These are phyloP conservation scores for Toxonevra muliebris DNA, from an alignment of 2,888 invertebrate genomes.

Conservation along the genomic window DNA sequence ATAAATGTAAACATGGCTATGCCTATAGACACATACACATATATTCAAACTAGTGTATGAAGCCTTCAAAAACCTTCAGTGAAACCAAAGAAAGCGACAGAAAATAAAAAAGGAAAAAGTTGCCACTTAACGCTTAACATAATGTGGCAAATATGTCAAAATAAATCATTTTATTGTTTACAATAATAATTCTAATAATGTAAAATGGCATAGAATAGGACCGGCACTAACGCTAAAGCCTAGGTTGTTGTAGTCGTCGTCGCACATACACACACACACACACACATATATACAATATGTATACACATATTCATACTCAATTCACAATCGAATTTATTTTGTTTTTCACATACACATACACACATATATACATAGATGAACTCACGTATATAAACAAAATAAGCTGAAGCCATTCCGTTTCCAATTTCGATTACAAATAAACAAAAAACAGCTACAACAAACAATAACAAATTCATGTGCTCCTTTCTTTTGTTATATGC, in stretches of 20 bases:
- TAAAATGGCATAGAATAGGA: slow-evolving; percentile 32
- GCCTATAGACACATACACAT: no score
- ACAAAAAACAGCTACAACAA: slow-evolving; percentile 5
- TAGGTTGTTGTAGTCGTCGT: not conserved
- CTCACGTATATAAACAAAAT: no score
- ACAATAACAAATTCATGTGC: slow-evolving; percentile 1
- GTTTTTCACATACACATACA: not conserved
- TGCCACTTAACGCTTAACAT: not conserved
- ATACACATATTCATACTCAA: not conserved
- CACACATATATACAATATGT: no score
- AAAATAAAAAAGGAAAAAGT: no score
- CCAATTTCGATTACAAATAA: slow-evolving; percentile 30
- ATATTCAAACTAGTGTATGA: no score
- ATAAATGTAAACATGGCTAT: no score
- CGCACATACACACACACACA: not conserved
- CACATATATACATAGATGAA: not conserved
- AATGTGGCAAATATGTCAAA: slow-evolving; percentile 43
- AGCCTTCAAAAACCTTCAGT: no score
- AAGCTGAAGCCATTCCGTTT: slow-evolving; percentile 38
- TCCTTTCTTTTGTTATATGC: slow-evolving; percentile 23
- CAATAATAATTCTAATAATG: slow-evolving; percentile 45
- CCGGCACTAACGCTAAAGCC: no score
- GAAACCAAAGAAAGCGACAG: no score
- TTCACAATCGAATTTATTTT: slow-evolving; percentile 23
- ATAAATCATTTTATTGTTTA: slow-evolving; percentile 46